A percentile compares a stretch with the other conserved stretches of the same genome.
Evolutionary conservation across 2,888 invertebrate species (phyloP).

Genomic region (Seladonia tumulorum): DNA sequence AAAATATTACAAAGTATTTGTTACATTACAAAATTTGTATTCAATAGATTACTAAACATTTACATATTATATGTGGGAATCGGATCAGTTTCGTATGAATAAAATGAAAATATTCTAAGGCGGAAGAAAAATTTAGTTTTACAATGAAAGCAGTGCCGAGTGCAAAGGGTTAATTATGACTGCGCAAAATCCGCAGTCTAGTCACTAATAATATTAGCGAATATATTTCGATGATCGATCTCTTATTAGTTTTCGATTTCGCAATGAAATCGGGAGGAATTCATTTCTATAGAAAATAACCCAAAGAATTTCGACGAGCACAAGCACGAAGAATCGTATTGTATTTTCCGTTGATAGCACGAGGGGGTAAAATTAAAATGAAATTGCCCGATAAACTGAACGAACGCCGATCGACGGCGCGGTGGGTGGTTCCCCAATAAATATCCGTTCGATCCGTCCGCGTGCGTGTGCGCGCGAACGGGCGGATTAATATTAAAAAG

Average conservation of each 20-base stretch:
- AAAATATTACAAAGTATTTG: no score
- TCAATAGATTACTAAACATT: no score
- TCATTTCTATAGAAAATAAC: not conserved
- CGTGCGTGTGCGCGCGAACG: not conserved
- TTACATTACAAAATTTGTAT: no score
- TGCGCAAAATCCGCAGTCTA: no score
- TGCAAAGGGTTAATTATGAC: no score
- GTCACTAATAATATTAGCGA: not conserved
- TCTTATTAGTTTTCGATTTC: not conserved
- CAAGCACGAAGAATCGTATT: not conserved
- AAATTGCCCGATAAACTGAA: not conserved
- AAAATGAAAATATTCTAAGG: no score
- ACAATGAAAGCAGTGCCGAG: no score
- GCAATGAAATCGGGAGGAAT: not conserved
- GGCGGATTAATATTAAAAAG: not conserved
- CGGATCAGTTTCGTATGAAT: no score
- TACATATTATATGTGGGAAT: no score
- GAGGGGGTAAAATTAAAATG: not conserved
- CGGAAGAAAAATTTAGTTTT: no score
- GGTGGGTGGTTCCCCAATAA: not conserved
- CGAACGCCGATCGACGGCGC: not conserved
- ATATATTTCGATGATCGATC: not conserved
- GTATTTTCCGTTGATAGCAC: not conserved
- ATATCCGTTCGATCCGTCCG: constrained; percentile 47
- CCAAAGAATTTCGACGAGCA: not conserved